Evolutionary conservation across 2,888 invertebrate species (phyloP), one percentile per base, ranked within the genome.

Genomic region (Monochamus alternatus): DNA sequence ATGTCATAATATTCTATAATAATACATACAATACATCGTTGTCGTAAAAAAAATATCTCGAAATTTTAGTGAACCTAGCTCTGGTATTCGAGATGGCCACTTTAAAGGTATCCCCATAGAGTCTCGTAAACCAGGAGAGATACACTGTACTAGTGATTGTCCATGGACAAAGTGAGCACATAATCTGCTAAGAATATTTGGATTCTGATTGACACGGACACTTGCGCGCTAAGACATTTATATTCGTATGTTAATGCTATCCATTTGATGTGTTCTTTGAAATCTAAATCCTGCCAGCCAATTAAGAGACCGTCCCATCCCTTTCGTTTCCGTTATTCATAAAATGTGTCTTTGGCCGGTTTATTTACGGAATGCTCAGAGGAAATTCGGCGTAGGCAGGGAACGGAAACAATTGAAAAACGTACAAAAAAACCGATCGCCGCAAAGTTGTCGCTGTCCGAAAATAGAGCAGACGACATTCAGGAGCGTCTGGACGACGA

Each of bases 381-480:
- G 75, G 55, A 77, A 80, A 77, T 73, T 60, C 74, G 63, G 59
- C 52, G 73, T 73, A 73, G 74, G 71, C 64, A 51, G 64, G 73
- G 75, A 80, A 80, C 80, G 81, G 80, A 81, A 81, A 82, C 83
- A 81, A 80, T 80, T 64, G 77, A 74, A 81, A 83, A 83, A 81
- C 75, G 81, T 79, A 78, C 76, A 79, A 81, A 80, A 80, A 76
- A 74, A 63, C 58, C 51, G 64, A 77, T 69, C 70, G 68, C 62
- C 30, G 69, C 69, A 60, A 71, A 63, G 77, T 75, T 75, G 76
- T 77, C 78, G 72, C 68, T 66, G 81, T 74, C 79, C 71, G 72
- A 76, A 84, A 82, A 82, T 82, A 83, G 81, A 78, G 76, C 78
- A 77, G 81, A 80, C 80, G 81, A 78, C 77, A 80, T 79, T 80